Evolutionary conservation across 35 echinoderm and acorn worm genomes (phyloP).

Genomic region (Lytechinus variegatus): DNA sequence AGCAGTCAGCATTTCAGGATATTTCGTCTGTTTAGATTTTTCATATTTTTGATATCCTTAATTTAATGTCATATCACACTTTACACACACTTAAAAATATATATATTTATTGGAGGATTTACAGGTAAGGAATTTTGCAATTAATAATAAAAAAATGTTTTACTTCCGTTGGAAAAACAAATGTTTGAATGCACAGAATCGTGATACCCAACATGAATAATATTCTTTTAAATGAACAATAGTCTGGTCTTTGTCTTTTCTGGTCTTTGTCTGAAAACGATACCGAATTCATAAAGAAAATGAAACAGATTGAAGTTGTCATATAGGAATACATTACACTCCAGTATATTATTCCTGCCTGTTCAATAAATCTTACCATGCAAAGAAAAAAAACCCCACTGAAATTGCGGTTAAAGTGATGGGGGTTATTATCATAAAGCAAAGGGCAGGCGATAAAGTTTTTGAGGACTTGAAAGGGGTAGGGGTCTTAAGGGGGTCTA

Average conservation of each 20-base stretch:
- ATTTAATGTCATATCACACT: too few species aligned
- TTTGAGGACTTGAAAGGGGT: conserved; percentile 1
- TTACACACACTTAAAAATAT: too few species aligned
- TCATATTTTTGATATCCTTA: too few species aligned
- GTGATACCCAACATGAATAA: too few species aligned
- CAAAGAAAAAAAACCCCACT: neutral
- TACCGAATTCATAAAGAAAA: neutral
- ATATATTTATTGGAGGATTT: too few species aligned
- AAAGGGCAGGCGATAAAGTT: neutral
- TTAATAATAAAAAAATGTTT: too few species aligned
- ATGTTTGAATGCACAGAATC: too few species aligned
- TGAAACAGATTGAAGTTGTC: neutral
- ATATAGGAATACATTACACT: neutral
- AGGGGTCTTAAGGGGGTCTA: neutral
- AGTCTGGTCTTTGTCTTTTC: too few species aligned
- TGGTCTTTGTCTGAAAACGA: neutral
- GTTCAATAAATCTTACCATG: neutral
- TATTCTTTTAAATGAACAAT: neutral
- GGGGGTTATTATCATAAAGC: conserved; percentile 11
- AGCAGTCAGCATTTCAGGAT: too few species aligned
- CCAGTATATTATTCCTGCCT: neutral
- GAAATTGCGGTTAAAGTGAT: neutral
- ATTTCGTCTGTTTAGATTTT: too few species aligned
- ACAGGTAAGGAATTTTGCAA: too few species aligned
- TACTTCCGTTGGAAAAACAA: too few species aligned